A percentile compares a stretch with the other conserved stretches of the same genome.
Evolutionary conservation across 2,113 vertebrate genomes (phyloP).

Genomic region (Tauraco erythrolophus): DNA sequence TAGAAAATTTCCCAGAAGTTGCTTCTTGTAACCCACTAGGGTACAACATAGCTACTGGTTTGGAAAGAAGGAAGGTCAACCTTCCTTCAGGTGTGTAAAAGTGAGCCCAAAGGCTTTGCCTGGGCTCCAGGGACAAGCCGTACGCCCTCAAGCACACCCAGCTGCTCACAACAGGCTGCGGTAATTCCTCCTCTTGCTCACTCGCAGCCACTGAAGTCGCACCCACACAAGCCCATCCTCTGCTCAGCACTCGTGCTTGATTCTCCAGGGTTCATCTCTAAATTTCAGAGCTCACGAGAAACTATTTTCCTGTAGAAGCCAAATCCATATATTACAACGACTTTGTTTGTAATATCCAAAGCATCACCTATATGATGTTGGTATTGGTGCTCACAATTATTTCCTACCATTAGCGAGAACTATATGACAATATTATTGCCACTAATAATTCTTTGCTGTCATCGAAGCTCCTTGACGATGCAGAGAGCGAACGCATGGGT

Average conservation of each 20-base stretch:
- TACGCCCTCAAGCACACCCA: neutral
- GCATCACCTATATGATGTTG: neutral
- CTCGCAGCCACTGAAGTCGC: neutral
- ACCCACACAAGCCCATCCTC: neutral
- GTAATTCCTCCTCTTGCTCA: neutral
- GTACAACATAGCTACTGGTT: neutral
- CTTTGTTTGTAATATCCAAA: conserved; percentile 29
- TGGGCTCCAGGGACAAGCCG: no score
- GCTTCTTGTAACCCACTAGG: neutral
- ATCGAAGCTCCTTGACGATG: conserved; percentile 4
- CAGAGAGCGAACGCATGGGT: neutral
- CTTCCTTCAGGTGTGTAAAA: neutral
- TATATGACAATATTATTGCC: neutral
- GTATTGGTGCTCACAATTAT: conserved; percentile 6
- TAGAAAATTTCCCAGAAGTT: neutral
- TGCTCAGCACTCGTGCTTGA: neutral
- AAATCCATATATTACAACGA: neutral
- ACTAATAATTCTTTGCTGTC: conserved; percentile 55
- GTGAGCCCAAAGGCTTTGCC: neutral
- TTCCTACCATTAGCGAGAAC: conserved; percentile 20
- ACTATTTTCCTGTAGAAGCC: conserved; percentile 7
- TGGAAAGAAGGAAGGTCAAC: neutral
- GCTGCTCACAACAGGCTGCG: neutral
- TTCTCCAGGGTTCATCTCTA: neutral
- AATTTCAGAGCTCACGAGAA: neutral